Evolutionary conservation across 37 sponge, comb jelly and placozoan genomes (phyloP).

Genomic region (Trichoplax adhaerens): DNA sequence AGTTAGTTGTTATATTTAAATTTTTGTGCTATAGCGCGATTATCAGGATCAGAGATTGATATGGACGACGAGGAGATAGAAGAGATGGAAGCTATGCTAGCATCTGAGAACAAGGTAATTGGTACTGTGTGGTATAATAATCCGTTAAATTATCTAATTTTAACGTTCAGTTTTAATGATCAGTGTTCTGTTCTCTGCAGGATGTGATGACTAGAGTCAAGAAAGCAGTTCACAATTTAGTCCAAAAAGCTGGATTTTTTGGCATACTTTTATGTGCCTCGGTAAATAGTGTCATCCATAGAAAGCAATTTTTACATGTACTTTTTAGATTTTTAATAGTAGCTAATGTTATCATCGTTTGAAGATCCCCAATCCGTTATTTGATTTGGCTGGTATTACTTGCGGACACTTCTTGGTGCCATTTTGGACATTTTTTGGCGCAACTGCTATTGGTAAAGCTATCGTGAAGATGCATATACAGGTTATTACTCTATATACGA

Average conservation of each 20-base stretch:
- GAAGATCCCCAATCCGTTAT: constrained; percentile 95
- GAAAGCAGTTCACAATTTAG: constrained; percentile 62
- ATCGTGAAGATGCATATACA: constrained; percentile 94
- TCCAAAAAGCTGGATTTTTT: constrained; percentile 79
- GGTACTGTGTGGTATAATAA: neutral
- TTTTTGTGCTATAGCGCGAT: constrained; percentile 35
- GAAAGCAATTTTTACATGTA: neutral
- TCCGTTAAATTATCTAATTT: no score
- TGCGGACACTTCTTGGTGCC: constrained; percentile 97
- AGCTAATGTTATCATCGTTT: neutral
- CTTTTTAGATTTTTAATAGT: no score
- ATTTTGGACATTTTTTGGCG: constrained; percentile 96
- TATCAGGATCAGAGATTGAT: constrained; percentile 33
- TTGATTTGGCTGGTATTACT: constrained; percentile 97
- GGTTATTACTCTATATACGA: neutral
- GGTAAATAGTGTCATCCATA: constrained; percentile 19
- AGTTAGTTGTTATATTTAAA: neutral
- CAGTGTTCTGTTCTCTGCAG: constrained; percentile 9
- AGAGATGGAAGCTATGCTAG: constrained; percentile 52
- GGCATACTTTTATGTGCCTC: constrained; percentile 95
- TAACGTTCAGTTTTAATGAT: neutral
- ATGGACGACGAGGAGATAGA: constrained; percentile 66
- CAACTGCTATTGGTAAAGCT: constrained; percentile 95
- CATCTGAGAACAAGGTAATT: constrained; percentile 27
- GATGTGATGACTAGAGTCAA: constrained; percentile 60